Evolutionary conservation across 2,113 vertebrate genomes (phyloP).

Genomic region (Pseudonaja textilis): DNA sequence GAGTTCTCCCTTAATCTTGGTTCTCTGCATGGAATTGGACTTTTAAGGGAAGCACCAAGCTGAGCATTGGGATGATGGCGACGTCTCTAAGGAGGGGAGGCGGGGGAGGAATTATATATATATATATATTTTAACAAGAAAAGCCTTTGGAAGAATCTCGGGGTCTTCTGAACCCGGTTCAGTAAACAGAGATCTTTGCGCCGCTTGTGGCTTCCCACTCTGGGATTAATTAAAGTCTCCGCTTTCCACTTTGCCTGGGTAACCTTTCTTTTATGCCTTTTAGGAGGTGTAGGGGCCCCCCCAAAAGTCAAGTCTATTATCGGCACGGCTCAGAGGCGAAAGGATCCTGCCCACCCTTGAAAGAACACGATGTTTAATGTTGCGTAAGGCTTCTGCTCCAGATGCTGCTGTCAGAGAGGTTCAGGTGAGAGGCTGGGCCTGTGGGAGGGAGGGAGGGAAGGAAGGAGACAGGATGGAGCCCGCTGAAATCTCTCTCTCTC

Average conservation of each 20-base stretch:
- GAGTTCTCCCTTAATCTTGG: constrained; percentile 31
- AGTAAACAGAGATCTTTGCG: too few relatives aligned
- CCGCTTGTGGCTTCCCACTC: constrained; percentile 11
- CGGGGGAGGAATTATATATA: background rate
- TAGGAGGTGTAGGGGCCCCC: constrained; percentile 43
- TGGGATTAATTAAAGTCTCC: constrained; percentile 69
- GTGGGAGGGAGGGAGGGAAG: background rate
- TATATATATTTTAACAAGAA: too few relatives aligned
- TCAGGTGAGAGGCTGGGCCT: background rate
- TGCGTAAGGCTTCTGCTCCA: background rate
- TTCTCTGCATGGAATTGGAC: constrained; percentile 23
- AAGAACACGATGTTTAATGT: background rate
- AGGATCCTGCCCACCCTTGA: constrained; percentile 32
- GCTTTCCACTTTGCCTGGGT: constrained; percentile 47
- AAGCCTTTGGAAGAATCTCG: constrained; percentile 14
- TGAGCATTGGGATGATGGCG: constrained; percentile 6
- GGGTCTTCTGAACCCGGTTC: constrained; percentile 51
- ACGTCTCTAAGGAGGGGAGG: constrained; percentile 27
- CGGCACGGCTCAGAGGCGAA: constrained; percentile 49
- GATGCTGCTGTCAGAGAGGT: background rate
- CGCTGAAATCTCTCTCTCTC: too few relatives aligned
- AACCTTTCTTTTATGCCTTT: constrained; percentile 66
- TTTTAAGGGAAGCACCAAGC: constrained; percentile 38
- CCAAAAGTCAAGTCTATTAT: constrained; percentile 64
- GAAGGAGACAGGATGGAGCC: too few relatives aligned